These are phyloP conservation scores for Pterostichus niger DNA, from an alignment of 2,888 invertebrate species.

Conservation along the genomic window DNA sequence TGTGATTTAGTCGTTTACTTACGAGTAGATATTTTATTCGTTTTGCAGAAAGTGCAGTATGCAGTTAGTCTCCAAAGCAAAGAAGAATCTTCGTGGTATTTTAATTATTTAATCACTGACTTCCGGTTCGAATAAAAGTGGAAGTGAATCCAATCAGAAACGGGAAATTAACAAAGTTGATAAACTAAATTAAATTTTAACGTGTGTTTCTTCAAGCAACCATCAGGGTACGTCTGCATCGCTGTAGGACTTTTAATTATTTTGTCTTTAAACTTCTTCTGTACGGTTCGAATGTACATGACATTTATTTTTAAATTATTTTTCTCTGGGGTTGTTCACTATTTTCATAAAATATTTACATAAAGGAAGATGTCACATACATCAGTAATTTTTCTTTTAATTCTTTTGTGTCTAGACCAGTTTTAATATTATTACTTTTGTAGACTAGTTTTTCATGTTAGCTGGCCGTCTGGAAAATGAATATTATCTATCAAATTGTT, in stretches of 20 bases:
- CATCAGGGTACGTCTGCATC: not conserved
- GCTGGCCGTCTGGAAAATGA: no score
- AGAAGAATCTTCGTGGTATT: not conserved
- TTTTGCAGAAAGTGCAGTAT: not conserved
- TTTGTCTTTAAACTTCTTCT: constrained; percentile 14
- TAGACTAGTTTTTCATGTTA: no score
- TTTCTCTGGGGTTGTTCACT: no score
- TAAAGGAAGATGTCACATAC: not conserved
- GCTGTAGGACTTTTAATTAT: constrained; percentile 12
- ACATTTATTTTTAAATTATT: not conserved
- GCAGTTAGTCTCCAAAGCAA: not conserved
- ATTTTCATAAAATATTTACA: not conserved
- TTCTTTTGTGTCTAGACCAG: constrained; percentile 3
- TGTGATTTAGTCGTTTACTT: no score
- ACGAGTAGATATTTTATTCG: no score
- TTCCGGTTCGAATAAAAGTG: constrained; percentile 35
- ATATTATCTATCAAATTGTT: no score
- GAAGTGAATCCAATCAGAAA: constrained; percentile 41
- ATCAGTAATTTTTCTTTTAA: not conserved
- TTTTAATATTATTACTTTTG: constrained; percentile 12
- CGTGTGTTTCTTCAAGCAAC: constrained; percentile 32
- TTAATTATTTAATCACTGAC: constrained; percentile 44
- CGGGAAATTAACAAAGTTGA: constrained; percentile 47
- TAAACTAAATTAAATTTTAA: constrained; percentile 53
- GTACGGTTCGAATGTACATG: not conserved